A percentile compares a stretch with the other conserved stretches of the same genome.
phyloP scores from a whole-genome alignment of 1,140 invertebrate genomes.

The Zaprionus kolodkinae region DNA sequence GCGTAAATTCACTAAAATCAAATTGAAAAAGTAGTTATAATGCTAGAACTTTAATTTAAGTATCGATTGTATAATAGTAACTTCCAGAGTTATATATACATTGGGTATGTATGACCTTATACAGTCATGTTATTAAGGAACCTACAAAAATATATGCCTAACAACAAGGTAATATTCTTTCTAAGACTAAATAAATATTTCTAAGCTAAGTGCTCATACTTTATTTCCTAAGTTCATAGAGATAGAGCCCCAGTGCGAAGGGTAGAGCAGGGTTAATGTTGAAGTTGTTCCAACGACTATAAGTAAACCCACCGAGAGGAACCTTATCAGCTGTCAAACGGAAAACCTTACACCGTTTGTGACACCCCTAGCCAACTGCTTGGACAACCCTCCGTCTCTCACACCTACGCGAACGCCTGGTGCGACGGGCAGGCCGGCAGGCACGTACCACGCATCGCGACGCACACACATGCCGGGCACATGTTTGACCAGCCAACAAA shows the following conservation, averaged over 20 bases:
- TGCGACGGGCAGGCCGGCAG: constrained; percentile 8
- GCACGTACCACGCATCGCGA: background rate
- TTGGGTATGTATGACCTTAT: too few relatives aligned
- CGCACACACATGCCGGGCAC: constrained; percentile 58
- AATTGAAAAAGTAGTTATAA: too few relatives aligned
- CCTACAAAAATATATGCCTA: too few relatives aligned
- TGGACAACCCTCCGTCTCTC: constrained; percentile 8
- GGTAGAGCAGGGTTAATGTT: background rate
- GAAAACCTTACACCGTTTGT: background rate
- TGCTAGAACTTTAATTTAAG: too few relatives aligned
- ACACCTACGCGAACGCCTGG: constrained; percentile 28
- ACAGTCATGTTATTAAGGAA: too few relatives aligned
- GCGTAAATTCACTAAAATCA: too few relatives aligned
- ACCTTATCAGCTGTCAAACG: background rate
- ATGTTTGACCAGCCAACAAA: constrained; percentile 62
- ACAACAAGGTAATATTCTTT: too few relatives aligned
- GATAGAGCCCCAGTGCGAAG: background rate
- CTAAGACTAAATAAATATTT: background rate
- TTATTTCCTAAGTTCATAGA: background rate
- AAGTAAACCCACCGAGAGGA: background rate
- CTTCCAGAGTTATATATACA: too few relatives aligned
- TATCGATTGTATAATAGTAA: too few relatives aligned
- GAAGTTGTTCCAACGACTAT: background rate
- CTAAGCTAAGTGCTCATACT: background rate
- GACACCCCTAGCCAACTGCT: background rate